These are phyloP conservation scores for human (Homo sapiens) DNA, from an alignment of 2,113 vertebrate species.

Conservation along the genomic window DNA sequence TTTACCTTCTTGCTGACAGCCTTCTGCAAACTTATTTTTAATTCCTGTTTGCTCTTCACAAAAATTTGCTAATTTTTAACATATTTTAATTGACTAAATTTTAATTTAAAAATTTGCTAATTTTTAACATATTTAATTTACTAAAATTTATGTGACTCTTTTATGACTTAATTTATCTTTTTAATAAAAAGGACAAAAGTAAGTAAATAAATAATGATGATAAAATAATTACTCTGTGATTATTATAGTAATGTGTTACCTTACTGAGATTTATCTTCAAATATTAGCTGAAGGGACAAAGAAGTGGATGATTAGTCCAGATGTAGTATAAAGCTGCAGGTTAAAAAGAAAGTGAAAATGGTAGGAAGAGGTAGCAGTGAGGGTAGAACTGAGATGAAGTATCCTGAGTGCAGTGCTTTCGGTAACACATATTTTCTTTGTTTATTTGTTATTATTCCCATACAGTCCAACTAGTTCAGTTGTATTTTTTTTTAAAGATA, in stretches of 20 bases:
- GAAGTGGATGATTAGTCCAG: background rate
- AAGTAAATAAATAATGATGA: background rate
- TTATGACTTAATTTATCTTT: too few relatives aligned
- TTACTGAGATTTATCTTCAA: background rate
- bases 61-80: background rate
- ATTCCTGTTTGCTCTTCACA: background rate
- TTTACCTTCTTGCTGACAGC: background rate
- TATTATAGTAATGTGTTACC: background rate
- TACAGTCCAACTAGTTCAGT: background rate
- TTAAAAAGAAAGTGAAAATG: background rate
- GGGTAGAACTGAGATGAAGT: background rate
- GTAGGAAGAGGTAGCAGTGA: background rate
- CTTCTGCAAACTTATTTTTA: background rate
- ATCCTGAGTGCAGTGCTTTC: background rate
- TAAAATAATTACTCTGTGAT: background rate
- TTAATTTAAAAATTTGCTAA: background rate
- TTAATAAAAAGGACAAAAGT: background rate
- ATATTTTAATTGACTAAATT: background rate
- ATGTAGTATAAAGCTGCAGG: background rate
- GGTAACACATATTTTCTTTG: background rate
- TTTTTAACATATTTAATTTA: background rate
- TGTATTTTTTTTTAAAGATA: background rate
- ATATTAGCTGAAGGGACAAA: background rate
- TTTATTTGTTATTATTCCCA: background rate
- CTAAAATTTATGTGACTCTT: too few relatives aligned